These are phyloP conservation scores for Prunella fulvescens DNA, from an alignment of 2,113 vertebrate species.

Conservation along the genomic window DNA sequence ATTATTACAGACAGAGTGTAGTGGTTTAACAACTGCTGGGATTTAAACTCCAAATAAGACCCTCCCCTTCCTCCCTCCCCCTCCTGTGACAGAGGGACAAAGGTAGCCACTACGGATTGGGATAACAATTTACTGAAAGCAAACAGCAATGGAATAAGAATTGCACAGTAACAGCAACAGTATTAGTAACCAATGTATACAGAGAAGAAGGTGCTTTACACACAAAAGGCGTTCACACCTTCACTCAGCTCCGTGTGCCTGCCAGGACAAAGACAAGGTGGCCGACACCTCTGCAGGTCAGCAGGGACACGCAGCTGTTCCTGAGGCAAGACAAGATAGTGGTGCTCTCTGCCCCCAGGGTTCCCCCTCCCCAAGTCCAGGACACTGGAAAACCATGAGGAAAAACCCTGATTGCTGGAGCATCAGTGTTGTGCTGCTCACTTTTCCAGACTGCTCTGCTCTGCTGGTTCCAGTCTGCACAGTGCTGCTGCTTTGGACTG, in stretches of 20 bases:
- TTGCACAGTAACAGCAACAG: neutral
- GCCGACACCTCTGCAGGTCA: accelerated
- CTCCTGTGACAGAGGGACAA: neutral
- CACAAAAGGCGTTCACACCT: neutral
- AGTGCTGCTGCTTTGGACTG: neutral
- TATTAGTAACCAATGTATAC: too few species aligned
- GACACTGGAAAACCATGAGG: accelerated
- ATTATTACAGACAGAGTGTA: neutral
- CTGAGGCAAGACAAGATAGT: too few species aligned
- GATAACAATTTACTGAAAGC: neutral
- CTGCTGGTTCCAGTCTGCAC: accelerated
- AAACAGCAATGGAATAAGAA: neutral
- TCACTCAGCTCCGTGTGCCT: accelerated
- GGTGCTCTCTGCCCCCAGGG: accelerated
- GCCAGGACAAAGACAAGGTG: accelerated
- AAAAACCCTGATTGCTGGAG: neutral
- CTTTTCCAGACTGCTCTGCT: neutral
- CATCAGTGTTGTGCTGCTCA: accelerated
- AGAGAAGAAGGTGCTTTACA: neutral
- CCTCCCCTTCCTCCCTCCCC: neutral
- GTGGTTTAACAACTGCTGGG: neutral
- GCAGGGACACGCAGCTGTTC: accelerated
- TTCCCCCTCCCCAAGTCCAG: accelerated
- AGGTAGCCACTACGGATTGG: accelerated
- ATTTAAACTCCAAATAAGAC: neutral